phyloP scores from a whole-genome alignment of 1,140 invertebrate species.

The Drosophila melanogaster region DNA sequence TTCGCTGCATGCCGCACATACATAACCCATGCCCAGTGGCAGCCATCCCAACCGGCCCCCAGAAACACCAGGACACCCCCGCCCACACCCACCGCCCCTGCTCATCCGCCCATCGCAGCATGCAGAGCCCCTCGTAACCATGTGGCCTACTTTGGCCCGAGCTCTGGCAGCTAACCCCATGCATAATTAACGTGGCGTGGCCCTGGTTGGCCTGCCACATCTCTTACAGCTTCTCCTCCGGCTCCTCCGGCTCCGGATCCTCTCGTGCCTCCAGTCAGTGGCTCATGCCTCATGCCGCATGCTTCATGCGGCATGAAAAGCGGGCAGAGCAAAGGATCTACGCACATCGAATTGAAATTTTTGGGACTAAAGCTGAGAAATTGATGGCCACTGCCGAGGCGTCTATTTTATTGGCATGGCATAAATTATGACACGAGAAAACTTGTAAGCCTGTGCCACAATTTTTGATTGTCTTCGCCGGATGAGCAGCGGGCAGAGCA shows the following conservation, averaged over 20 bases:
- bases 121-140: slow-evolving; percentile 52
- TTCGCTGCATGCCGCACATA: slow-evolving; percentile 81
- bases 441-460: slow-evolving; percentile 70
- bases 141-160: slow-evolving; percentile 78
- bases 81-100: neutral
- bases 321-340: slow-evolving; percentile 48
- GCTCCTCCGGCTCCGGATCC: slow-evolving; percentile 1
- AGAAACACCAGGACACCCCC: neutral
- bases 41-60: slow-evolving; percentile 1
- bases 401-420: slow-evolving; percentile 69
- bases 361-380: slow-evolving; percentile 47
- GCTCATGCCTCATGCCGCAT: slow-evolving; percentile 9
- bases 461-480: slow-evolving; percentile 72
- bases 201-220: slow-evolving; percentile 52
- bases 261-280: slow-evolving; percentile 25
- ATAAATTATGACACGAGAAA: slow-evolving; percentile 75
- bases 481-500: neutral
- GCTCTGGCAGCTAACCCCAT: slow-evolving; percentile 74
- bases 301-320: slow-evolving; percentile 22
- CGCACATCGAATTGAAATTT: slow-evolving; percentile 73
- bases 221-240: slow-evolving; percentile 26
- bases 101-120: slow-evolving; percentile 22
- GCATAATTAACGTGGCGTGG: slow-evolving; percentile 76
- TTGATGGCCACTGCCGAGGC: slow-evolving; percentile 51
- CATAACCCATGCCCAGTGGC: slow-evolving; percentile 68